phyloP scores from a whole-genome alignment of 2,888 invertebrate species.

The Xanthia icteritia region DNA sequence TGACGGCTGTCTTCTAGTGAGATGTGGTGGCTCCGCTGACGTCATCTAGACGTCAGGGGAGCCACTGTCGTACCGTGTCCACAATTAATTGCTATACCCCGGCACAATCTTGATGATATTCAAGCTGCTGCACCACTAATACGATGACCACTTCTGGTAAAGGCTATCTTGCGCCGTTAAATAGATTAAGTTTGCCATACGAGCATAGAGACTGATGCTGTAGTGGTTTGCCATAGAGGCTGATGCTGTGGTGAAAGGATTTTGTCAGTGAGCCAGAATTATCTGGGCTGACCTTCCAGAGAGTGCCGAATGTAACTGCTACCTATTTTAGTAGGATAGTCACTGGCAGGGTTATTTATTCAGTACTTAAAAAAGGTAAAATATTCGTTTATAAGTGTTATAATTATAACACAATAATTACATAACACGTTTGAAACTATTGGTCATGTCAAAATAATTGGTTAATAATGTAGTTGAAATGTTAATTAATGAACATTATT shows the following conservation, averaged over 20 bases:
- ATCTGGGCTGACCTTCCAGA: not conserved
- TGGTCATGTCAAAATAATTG: not conserved
- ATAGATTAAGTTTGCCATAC: not conserved
- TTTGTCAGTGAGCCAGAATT: not conserved
- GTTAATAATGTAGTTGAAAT: not conserved
- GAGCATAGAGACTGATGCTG: not conserved
- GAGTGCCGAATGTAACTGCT: not conserved
- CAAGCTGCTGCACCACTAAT: not conserved
- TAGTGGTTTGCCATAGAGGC: too few relatives aligned
- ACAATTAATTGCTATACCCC: not conserved
- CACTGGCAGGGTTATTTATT: not conserved
- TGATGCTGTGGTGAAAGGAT: not conserved
- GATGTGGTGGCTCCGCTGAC: too few relatives aligned
- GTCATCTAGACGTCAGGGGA: too few relatives aligned
- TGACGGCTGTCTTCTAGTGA: too few relatives aligned
- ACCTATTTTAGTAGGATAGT: not conserved
- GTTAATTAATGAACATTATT: slow-evolving; percentile 19
- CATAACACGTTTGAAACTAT: not conserved
- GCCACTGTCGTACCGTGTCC: not conserved
- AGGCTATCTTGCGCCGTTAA: not conserved
- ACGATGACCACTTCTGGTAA: not conserved
- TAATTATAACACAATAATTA: too few relatives aligned
- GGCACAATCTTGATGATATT: not conserved
- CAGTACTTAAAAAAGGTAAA: not conserved
- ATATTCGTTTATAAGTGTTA: not conserved